These are phyloP conservation scores for Leptothorax acervorum DNA, from an alignment of 2,888 invertebrate genomes.

Conservation along the genomic window DNA sequence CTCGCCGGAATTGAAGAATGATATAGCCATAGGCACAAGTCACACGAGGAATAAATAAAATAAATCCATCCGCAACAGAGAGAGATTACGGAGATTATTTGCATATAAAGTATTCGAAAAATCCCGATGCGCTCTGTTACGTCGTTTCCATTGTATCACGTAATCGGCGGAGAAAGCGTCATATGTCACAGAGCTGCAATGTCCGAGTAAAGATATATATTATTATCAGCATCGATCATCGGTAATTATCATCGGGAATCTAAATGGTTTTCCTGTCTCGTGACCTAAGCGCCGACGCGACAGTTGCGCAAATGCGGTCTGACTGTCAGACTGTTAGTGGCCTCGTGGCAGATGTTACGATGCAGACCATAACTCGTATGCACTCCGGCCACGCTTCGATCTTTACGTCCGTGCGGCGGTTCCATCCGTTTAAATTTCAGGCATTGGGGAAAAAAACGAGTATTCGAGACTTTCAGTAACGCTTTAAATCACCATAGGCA, in stretches of 20 bases:
- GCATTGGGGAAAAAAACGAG: constrained; percentile 6
- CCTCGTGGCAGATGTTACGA: constrained; percentile 80
- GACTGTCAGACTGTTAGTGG: constrained; percentile 77
- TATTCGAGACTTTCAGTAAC: background rate
- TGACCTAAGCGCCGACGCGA: constrained; percentile 69
- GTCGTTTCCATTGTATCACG: background rate
- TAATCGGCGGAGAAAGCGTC: background rate
- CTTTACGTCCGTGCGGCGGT: constrained; percentile 67
- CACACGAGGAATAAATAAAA: background rate
- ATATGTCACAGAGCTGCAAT: constrained; percentile 14
- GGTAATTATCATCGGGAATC: constrained; percentile 49
- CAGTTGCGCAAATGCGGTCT: constrained; percentile 81
- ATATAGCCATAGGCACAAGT: background rate
- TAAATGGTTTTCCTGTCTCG: constrained; percentile 59
- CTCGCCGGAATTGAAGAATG: background rate
- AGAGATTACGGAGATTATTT: background rate
- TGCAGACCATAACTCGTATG: constrained; percentile 68
- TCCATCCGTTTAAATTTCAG: constrained; percentile 11
- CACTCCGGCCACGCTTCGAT: constrained; percentile 63
- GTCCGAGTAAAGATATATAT: constrained; percentile 53
- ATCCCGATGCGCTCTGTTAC: background rate
- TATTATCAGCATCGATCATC: constrained; percentile 67
- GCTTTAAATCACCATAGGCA: background rate
- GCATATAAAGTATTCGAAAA: background rate
- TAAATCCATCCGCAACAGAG: background rate